Conservation (phyloP, 2,113 vertebrate genomes). For the Thamnophis sirtalis region DNA sequence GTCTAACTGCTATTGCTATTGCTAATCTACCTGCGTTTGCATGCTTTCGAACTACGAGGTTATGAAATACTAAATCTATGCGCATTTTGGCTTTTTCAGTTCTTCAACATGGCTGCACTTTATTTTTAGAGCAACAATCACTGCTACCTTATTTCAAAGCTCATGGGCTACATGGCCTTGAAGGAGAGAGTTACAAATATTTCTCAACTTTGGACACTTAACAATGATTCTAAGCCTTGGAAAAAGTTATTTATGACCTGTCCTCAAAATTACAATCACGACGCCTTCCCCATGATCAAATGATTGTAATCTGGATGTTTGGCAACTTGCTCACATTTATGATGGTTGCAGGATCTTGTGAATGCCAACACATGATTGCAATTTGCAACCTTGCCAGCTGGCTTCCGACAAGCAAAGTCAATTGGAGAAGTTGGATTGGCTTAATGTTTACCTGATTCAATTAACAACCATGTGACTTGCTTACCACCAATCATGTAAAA, state of each 20-base stretch:
- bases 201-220: neutral
- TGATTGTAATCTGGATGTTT: neutral
- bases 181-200: neutral
- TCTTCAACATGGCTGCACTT: neutral
- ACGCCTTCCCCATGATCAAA: neutral
- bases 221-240: neutral
- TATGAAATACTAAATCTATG: neutral
- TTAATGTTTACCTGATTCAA: too few relatives aligned
- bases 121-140: neutral
- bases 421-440: too few relatives aligned
- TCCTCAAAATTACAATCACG: neutral
- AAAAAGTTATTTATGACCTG: neutral
- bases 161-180: neutral
- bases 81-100: neutral
- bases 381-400: too few relatives aligned
- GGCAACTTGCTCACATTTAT: neutral
- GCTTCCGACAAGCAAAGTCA: too few relatives aligned
- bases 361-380: too few relatives aligned
- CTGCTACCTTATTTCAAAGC: neutral
- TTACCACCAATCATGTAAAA: too few relatives aligned
- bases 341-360: too few relatives aligned
- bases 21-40: too few relatives aligned
- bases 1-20: too few relatives aligned
- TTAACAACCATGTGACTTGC: too few relatives aligned
- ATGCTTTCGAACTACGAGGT: too few relatives aligned